Percentiles rank a stretch among this genome's conserved stretches.
phyloP scores from a whole-genome alignment of 2,797 vertebrate species.

The Sciaenops ocellatus region DNA sequence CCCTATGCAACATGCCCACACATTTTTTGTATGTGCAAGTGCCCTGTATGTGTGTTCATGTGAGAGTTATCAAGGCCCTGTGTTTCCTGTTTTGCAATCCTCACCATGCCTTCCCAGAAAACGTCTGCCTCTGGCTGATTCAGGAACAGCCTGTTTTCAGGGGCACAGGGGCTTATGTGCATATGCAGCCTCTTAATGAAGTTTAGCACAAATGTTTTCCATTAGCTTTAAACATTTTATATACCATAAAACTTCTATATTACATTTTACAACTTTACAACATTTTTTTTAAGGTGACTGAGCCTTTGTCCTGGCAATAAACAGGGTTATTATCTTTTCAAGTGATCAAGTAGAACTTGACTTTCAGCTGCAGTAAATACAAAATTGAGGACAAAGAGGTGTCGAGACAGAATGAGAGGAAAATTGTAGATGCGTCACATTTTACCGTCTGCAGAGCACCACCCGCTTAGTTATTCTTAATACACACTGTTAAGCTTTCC shows the following conservation, averaged over 20 bases:
- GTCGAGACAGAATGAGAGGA: background rate
- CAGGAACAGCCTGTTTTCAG: conserved; percentile 66
- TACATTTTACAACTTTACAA: too few relatives aligned
- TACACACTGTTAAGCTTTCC: background rate
- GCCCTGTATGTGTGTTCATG: conserved; percentile 19
- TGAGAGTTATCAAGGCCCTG: conserved; percentile 73
- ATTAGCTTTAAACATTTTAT: background rate
- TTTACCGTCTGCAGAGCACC: background rate
- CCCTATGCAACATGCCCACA: conserved; percentile 52
- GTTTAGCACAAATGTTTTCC: background rate
- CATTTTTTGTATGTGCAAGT: conserved; percentile 44
- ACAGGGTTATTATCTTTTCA: background rate
- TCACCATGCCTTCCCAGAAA: conserved; percentile 68
- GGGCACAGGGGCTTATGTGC: background rate
- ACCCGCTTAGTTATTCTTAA: background rate
- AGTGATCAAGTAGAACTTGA: background rate
- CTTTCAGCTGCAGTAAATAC: background rate
- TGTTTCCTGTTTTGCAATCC: conserved; percentile 84
- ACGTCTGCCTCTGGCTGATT: conserved; percentile 65
- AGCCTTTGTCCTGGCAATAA: background rate
- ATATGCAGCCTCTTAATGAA: background rate
- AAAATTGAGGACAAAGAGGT: background rate
- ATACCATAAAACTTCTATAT: too few relatives aligned
- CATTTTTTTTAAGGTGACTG: background rate
- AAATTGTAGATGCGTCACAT: too few relatives aligned